These are phyloP conservation scores for Tinamus guttatus DNA, from an alignment of 2,113 vertebrate genomes.

Conservation along the genomic window DNA sequence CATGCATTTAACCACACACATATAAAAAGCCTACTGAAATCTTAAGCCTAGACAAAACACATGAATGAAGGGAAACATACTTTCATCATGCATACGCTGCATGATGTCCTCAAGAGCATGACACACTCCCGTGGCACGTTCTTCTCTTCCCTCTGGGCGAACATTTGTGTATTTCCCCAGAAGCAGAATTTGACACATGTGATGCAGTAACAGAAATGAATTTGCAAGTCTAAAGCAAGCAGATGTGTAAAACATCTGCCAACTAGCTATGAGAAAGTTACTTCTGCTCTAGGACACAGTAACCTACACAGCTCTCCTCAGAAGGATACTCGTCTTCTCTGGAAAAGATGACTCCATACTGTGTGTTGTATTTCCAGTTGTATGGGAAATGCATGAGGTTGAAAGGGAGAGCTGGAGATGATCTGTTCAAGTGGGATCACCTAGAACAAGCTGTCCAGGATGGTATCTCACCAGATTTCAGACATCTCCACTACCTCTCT, in stretches of 20 bases:
- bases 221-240: conserved; percentile 61
- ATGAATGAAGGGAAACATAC: conserved; percentile 63
- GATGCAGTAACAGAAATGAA: conserved; percentile 50
- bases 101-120: conserved; percentile 29
- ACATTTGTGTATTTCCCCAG: conserved; percentile 71
- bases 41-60: conserved; percentile 12
- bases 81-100: conserved; percentile 48
- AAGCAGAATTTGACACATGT: conserved; percentile 59
- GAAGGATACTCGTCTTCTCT: not conserved
- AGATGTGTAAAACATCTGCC: conserved; percentile 65
- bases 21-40: conserved; percentile 25
- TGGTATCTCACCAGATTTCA: accelerated
- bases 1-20: conserved; percentile 26
- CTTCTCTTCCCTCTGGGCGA: conserved; percentile 38
- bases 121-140: conserved; percentile 49
- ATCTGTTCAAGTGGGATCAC: not conserved
- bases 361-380: accelerated
- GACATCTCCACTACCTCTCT: not conserved
- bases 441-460: not conserved
- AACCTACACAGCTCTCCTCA: not conserved
- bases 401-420: not conserved
- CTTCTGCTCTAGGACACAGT: conserved; percentile 21
- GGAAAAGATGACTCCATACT: not conserved
- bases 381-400: not conserved
- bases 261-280: conserved; percentile 53